These are phyloP conservation scores for Epistrophe eligans DNA, from an alignment of 2,888 invertebrate genomes.

Conservation along the genomic window DNA sequence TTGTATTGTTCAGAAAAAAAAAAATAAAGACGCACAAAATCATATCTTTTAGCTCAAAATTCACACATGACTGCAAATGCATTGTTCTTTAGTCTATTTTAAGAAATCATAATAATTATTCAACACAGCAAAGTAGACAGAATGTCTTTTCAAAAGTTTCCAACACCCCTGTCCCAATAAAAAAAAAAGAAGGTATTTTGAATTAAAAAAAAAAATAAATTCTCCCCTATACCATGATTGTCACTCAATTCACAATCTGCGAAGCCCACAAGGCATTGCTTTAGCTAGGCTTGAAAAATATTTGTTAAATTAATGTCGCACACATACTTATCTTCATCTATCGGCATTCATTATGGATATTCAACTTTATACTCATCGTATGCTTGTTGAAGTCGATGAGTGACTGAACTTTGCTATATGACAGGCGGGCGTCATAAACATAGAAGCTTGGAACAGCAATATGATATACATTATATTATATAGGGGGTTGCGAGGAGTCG, in stretches of 20 bases:
- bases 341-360: slow-evolving; percentile 52
- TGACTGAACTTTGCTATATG: slow-evolving; percentile 65
- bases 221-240: background rate
- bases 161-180: slow-evolving; percentile 8
- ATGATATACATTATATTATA: background rate
- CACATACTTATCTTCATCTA: slow-evolving; percentile 68
- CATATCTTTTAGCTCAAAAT: background rate
- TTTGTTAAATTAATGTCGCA: slow-evolving; percentile 56
- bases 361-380: slow-evolving; percentile 52
- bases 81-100: slow-evolving; percentile 12
- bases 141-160: slow-evolving; percentile 31
- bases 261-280: slow-evolving; percentile 17
- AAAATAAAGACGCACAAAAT: background rate
- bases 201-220: too few species aligned
- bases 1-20: background rate
- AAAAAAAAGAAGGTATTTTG: too few species aligned
- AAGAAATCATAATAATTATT: background rate
- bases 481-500: slow-evolving; percentile 15
- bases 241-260: background rate
- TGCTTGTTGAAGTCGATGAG: slow-evolving; percentile 59
- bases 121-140: slow-evolving; percentile 16
- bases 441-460: slow-evolving; percentile 3
- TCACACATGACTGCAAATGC: slow-evolving; percentile 8
- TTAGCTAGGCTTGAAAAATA: slow-evolving; percentile 31
- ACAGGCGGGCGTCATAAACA: slow-evolving; percentile 7